These are phyloP conservation scores for Thamnophis elegans DNA, from an alignment of 2,797 vertebrate genomes.

Conservation along the genomic window DNA sequence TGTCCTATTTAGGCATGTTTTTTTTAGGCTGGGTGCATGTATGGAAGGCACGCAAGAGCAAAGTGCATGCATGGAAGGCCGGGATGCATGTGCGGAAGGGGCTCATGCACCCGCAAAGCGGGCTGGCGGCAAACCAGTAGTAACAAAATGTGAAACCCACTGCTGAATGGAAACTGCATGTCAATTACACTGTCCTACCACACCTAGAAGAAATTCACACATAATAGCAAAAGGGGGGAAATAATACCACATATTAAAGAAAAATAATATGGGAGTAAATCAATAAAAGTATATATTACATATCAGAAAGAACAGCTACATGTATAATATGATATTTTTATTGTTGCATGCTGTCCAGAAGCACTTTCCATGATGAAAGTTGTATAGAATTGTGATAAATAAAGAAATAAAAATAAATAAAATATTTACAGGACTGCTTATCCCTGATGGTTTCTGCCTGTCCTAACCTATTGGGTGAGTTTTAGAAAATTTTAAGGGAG, in stretches of 20 bases:
- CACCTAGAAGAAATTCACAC: not conserved
- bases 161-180: no score
- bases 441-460: not conserved
- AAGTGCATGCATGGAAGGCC: no score
- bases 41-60: no score
- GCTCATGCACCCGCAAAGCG: no score
- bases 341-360: not conserved
- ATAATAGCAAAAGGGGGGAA: slow-evolving; percentile 1
- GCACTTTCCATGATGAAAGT: not conserved
- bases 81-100: no score
- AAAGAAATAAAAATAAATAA: not conserved
- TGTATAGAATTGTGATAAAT: not conserved
- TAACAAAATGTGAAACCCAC: no score
- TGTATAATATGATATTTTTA: not conserved
- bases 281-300: not conserved
- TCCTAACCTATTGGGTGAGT: not conserved
- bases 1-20: no score
- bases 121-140: no score
- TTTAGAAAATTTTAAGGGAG: not conserved
- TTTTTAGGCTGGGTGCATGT: no score
- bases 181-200: not conserved
- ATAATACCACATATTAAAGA: not conserved
- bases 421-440: not conserved
- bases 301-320: not conserved
- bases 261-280: not conserved